These are phyloP conservation scores for Ophthalmolycus amberensis DNA, from an alignment of 2,113 vertebrate genomes.

Conservation along the genomic window DNA sequence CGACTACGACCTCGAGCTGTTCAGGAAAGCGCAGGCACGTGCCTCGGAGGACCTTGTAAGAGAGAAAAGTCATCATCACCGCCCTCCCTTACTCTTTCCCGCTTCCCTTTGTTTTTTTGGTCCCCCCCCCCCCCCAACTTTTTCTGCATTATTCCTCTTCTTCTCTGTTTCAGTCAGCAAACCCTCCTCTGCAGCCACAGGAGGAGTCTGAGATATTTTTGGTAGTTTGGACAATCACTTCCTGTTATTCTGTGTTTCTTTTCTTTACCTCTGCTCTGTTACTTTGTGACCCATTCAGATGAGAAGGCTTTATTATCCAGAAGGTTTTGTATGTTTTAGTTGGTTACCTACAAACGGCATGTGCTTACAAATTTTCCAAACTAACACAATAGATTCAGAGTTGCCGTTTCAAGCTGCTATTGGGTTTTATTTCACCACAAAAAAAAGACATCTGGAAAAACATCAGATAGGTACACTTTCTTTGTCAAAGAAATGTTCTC, in stretches of 20 bases:
- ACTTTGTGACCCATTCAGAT: slow-evolving; percentile 22
- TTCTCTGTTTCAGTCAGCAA: slow-evolving; percentile 67
- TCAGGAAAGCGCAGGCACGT: slow-evolving; percentile 97
- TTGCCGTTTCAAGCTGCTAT: background rate
- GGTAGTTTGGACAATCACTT: slow-evolving; percentile 66
- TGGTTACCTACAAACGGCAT: background rate
- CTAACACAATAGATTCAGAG: background rate
- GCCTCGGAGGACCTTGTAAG: slow-evolving; percentile 98
- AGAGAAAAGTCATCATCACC: slow-evolving; percentile 81
- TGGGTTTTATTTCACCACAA: background rate
- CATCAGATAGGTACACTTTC: background rate
- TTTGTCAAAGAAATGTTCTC: background rate
- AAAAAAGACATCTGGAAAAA: background rate
- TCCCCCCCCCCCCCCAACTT: background rate
- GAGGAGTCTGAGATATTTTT: slow-evolving; percentile 68
- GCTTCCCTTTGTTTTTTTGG: slow-evolving; percentile 16
- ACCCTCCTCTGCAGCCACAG: slow-evolving; percentile 64
- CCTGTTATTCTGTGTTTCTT: slow-evolving; percentile 38
- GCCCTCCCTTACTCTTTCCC: slow-evolving; percentile 44
- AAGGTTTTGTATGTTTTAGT: background rate
- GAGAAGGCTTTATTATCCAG: background rate
- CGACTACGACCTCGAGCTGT: slow-evolving; percentile 98
- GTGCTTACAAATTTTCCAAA: background rate
- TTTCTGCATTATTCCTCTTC: slow-evolving; percentile 54
- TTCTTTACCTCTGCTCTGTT: slow-evolving; percentile 21